These are phyloP conservation scores for Alouatta palliata DNA, from an alignment of 2,113 vertebrate genomes.

Conservation along the genomic window DNA sequence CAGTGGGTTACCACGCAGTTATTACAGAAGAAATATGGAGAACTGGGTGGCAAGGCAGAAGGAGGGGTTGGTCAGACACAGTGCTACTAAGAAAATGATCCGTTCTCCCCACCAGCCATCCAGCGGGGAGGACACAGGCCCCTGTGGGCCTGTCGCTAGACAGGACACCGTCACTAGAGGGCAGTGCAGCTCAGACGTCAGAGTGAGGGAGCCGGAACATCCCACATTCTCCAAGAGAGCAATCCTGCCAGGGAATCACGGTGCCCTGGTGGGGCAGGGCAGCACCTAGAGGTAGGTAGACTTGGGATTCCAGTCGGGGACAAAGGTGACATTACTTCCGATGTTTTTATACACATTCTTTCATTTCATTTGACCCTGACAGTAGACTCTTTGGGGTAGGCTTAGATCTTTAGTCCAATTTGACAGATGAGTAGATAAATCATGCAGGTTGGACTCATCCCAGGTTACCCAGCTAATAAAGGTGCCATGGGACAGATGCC, in stretches of 20 bases:
- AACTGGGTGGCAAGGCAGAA: not conserved
- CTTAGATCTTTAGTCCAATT: not conserved
- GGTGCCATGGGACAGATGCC: not conserved
- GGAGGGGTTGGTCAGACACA: not conserved
- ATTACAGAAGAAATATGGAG: not conserved
- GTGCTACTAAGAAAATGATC: not conserved
- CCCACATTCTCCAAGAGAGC: not conserved
- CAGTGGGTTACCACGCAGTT: too few relatives aligned
- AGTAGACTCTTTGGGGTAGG: not conserved
- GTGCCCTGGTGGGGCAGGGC: rapidly evolving
- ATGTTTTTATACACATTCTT: not conserved
- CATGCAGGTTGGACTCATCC: not conserved
- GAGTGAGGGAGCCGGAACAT: not conserved
- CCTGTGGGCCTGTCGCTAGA: not conserved
- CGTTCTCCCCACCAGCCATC: not conserved
- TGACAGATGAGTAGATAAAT: not conserved
- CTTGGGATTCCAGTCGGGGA: rapidly evolving
- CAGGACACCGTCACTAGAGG: constrained; percentile 51
- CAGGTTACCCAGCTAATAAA: not conserved
- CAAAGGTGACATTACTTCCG: not conserved
- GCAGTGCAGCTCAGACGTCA: constrained; percentile 25
- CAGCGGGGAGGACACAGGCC: rapidly evolving
- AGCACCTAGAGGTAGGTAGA: too few relatives aligned
- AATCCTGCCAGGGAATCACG: rapidly evolving
- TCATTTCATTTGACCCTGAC: not conserved